Base-by-base conservation (phyloP, 2,888 invertebrate genomes). In the Meiosimyza decipiens region DNA sequence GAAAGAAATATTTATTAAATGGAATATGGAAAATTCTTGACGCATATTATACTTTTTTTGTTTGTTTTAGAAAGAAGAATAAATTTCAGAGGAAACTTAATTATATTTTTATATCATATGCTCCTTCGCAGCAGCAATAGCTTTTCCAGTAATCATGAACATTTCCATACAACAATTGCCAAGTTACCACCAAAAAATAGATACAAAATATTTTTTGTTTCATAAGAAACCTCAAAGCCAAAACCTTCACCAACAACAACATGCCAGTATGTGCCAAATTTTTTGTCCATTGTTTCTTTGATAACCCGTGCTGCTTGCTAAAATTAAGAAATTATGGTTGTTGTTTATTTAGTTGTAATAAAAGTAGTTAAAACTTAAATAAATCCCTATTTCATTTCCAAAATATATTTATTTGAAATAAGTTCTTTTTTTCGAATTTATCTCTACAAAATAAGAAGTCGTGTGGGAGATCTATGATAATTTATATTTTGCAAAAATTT, bases 241-340 rank as follows among this genome's bases (percentile, higher is more conserved):
- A 93, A 98, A 73, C 95, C 96, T 89, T 98, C 98, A 7, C 98
- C 98, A 6, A 98, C 94, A 0, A 98, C 94, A n/a, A 94, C 95
- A 87, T 97, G 96, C 92, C 97, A 98, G 73, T 96, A 93, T 0
- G 95, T 93, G 4, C 98, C 98, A 87, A 96, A 97, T 86, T 96
- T 96, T 88, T 96, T 97, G 88, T 98, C 98, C 93, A 98, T 92
- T 62, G 92, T 91, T 81, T 98, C 97, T 88, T 98, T 98, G 71
- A 98, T 95, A 91, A 95, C 92, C 79, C 91, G 92, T n/a, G 98
- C 96, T 0, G 97, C 97, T 78, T 91, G 90, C 91, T 97, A 68
- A 49, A 76, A 74, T 28, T 22, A 55, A 47, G 71, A 67, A 72
- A 12, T 7, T 28, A 15, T 28, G 22, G 47, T 16, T 7, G 13